Conservation (phyloP, 2,113 vertebrate species). For the Toxotes jaculatrix region DNA sequence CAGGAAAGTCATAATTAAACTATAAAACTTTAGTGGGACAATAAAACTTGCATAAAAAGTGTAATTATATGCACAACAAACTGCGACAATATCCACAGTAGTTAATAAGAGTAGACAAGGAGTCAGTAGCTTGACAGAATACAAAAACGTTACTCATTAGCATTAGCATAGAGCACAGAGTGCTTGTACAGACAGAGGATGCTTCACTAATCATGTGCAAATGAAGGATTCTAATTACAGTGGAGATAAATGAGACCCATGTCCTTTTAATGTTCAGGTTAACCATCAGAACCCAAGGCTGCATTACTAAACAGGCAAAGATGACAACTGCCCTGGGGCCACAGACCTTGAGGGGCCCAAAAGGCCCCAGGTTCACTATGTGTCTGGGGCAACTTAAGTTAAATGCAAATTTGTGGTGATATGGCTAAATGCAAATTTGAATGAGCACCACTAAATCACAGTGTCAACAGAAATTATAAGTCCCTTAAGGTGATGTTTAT, state of each 20-base stretch:
- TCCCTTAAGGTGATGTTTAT: too few species aligned
- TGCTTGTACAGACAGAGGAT: neutral
- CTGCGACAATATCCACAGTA: constrained; percentile 19
- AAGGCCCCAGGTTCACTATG: too few species aligned
- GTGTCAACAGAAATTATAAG: neutral
- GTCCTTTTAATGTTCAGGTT: constrained; percentile 21
- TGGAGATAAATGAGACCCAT: constrained; percentile 21
- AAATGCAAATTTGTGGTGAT: neutral
- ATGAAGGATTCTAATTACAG: constrained; percentile 42
- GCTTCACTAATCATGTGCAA: constrained; percentile 34
- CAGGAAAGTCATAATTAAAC: constrained; percentile 31
- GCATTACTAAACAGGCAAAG: neutral
- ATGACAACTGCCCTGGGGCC: neutral
- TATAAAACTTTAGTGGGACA: constrained; percentile 31
- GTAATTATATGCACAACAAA: constrained; percentile 45
- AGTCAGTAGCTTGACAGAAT: constrained; percentile 40
- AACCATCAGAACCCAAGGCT: neutral
- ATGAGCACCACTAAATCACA: neutral
- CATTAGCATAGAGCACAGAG: constrained; percentile 47
- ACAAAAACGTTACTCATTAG: constrained; percentile 40
- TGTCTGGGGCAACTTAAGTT: too few species aligned
- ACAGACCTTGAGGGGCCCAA: too few species aligned
- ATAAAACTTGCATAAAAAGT: constrained; percentile 31
- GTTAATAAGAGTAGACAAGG: constrained; percentile 32
- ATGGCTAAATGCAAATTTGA: neutral